These are phyloP conservation scores for Acanthisitta chloris DNA, from an alignment of 2,113 vertebrate species.

Conservation along the genomic window DNA sequence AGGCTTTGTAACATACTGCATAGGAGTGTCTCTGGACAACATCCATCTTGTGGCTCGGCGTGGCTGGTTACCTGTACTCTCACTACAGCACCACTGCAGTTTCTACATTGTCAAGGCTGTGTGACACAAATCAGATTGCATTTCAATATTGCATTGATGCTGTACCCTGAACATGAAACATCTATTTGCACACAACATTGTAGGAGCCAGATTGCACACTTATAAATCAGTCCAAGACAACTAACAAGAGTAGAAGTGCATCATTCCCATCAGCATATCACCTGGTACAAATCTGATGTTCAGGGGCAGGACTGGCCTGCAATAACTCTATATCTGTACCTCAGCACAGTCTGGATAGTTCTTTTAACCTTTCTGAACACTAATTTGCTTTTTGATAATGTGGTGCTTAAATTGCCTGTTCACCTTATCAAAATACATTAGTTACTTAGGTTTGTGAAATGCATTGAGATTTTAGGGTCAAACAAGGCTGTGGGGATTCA, in stretches of 20 bases:
- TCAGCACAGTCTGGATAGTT: not conserved
- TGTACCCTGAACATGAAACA: accelerated
- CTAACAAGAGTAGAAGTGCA: not conserved
- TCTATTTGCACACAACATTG: not conserved
- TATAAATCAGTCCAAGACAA: not conserved
- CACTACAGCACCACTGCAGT: not conserved
- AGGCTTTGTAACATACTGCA: not conserved
- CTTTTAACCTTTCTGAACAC: not conserved
- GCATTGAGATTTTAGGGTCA: not conserved
- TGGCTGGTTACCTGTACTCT: not conserved
- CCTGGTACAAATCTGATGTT: not conserved
- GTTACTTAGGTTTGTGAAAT: not conserved
- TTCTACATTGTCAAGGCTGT: not conserved
- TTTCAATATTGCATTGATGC: not conserved
- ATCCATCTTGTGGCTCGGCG: not conserved
- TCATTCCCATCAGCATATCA: not conserved
- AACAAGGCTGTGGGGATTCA: not conserved
- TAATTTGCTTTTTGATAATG: not conserved
- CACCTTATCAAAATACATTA: not conserved
- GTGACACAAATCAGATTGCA: not conserved
- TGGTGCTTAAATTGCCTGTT: not conserved
- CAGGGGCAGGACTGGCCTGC: not conserved
- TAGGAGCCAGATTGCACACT: not conserved
- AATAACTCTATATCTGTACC: not conserved
- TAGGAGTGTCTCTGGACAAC: not conserved